phyloP scores from a whole-genome alignment of 2,113 vertebrate species.

The Chrysochloris asiatica region DNA sequence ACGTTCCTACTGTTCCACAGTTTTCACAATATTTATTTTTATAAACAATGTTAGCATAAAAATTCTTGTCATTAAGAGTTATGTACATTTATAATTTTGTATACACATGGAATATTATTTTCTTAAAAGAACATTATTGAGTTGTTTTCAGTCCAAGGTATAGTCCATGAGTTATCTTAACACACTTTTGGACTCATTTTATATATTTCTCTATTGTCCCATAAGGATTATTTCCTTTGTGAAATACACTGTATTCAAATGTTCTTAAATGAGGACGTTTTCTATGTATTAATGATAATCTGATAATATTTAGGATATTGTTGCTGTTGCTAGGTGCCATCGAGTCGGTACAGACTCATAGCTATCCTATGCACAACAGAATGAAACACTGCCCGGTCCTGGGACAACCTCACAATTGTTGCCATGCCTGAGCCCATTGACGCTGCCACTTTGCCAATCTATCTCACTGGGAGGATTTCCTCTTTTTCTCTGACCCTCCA shows the following conservation, averaged over 20 bases:
- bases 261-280: background rate
- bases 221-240: background rate
- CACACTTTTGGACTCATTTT: background rate
- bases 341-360: too few species aligned
- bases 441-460: too few species aligned
- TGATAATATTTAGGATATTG: background rate
- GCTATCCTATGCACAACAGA: too few species aligned
- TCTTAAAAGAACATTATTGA: constrained; percentile 21
- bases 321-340: too few species aligned
- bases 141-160: background rate
- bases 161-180: background rate
- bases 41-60: background rate
- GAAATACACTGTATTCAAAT: background rate
- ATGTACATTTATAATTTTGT: background rate
- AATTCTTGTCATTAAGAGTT: background rate
- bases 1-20: background rate
- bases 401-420: too few species aligned
- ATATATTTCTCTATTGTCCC: background rate
- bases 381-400: too few species aligned
- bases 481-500: too few species aligned
- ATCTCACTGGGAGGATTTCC: too few species aligned
- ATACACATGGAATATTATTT: constrained; percentile 7
- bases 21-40: constrained; percentile 28
- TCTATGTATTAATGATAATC: background rate
- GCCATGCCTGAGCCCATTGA: too few species aligned